Evolutionary conservation across 2,797 vertebrate species (phyloP).

Genomic region (Melanotaenia trifasciata): DNA sequence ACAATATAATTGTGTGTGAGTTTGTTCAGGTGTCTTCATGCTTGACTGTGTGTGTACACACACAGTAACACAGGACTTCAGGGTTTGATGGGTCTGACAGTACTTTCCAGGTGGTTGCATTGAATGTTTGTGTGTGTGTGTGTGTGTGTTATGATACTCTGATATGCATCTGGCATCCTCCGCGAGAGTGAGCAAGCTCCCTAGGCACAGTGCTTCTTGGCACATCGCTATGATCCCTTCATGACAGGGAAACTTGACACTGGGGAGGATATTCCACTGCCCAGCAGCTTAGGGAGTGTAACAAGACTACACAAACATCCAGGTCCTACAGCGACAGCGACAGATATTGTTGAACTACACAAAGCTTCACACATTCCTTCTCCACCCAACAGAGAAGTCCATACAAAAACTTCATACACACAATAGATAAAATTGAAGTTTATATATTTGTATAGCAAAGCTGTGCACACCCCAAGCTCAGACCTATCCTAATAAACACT

Average conservation of each 20-base stretch:
- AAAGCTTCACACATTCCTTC: conserved; percentile 18
- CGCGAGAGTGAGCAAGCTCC: conserved; percentile 54
- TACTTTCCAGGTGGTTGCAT: conserved; percentile 65
- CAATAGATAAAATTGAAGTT: not conserved
- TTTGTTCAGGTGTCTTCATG: conserved; percentile 8
- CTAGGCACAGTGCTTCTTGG: conserved; percentile 64
- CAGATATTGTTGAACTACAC: conserved; percentile 32
- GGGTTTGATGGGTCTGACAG: conserved; percentile 38
- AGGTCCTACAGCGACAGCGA: conserved; percentile 41
- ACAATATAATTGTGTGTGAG: conserved; percentile 25
- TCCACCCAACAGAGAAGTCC: conserved; percentile 5
- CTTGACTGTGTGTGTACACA: conserved; percentile 21
- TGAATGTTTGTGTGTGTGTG: conserved; percentile 39
- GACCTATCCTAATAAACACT: conserved; percentile 53
- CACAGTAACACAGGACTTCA: conserved; percentile 25
- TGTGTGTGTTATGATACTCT: conserved; percentile 57
- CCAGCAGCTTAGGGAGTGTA: conserved; percentile 58
- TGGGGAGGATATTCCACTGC: conserved; percentile 70
- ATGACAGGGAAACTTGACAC: conserved; percentile 76
- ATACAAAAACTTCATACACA: not conserved
- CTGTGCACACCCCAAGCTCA: not conserved
- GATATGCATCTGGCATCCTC: conserved; percentile 55
- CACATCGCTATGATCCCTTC: conserved; percentile 69
- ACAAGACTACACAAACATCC: conserved; percentile 57
- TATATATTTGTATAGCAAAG: not conserved